phyloP scores from a whole-genome alignment of 2,888 invertebrate genomes.

The Trissolcus japonicus region DNA sequence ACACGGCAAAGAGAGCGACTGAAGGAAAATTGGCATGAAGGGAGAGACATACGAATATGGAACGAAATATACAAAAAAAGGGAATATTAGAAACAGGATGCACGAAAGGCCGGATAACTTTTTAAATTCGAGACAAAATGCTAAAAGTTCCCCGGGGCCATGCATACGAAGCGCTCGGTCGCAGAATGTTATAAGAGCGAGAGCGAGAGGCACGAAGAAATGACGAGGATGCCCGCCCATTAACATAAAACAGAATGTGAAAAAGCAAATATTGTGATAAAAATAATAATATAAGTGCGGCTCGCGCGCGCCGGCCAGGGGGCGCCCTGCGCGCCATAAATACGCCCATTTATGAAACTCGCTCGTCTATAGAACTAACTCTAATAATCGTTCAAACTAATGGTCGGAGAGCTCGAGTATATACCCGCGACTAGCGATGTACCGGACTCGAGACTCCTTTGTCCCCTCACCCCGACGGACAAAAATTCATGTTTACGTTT shows the following conservation, averaged over 20 bases:
- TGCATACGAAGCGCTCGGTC: conserved; percentile 66
- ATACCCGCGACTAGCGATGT: conserved; percentile 46
- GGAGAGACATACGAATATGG: conserved; percentile 45
- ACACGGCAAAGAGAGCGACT: conserved; percentile 27
- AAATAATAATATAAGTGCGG: conserved; percentile 64
- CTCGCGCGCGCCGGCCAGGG: conserved; percentile 38
- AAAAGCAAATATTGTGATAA: conserved; percentile 68
- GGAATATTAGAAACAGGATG: conserved; percentile 56
- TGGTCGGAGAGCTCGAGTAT: conserved; percentile 67
- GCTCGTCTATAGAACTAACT: conserved; percentile 74
- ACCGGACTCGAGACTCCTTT: conserved; percentile 37
- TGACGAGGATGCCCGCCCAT: conserved; percentile 63
- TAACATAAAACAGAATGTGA: conserved; percentile 70
- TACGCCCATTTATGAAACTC: conserved; percentile 74
- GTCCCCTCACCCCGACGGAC: conserved; percentile 6
- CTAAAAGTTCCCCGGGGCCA: conserved; percentile 72
- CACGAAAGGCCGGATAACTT: conserved; percentile 66
- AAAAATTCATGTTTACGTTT: conserved; percentile 49
- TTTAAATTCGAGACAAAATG: conserved; percentile 73
- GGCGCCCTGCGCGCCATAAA: conserved; percentile 60
- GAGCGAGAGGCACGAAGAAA: conserved; percentile 39
- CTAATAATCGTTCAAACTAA: conserved; percentile 76
- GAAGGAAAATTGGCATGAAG: conserved; percentile 51
- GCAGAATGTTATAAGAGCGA: conserved; percentile 56
- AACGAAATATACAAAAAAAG: conserved; percentile 49